Conservation (phyloP, 2,113 vertebrate genomes). For the Zeus faber region DNA sequence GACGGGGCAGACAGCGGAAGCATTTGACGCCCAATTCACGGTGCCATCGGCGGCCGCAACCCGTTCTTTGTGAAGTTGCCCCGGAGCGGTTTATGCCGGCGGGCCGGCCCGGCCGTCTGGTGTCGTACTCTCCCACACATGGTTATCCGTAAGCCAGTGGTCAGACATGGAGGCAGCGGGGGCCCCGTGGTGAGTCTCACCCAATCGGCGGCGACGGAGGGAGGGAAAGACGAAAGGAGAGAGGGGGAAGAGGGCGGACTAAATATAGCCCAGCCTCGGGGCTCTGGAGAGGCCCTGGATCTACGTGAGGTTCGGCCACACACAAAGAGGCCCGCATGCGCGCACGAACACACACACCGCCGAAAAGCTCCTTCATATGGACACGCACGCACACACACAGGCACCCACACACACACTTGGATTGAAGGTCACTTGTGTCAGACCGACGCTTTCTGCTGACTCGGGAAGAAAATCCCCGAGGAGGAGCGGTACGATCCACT, state of each 20-base stretch:
- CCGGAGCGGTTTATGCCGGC: slow-evolving; percentile 38
- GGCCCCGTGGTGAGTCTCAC: slow-evolving; percentile 62
- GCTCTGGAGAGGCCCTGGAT: slow-evolving; percentile 46
- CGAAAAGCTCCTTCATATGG: too few relatives aligned
- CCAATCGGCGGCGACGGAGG: slow-evolving; percentile 47
- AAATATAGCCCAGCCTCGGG: slow-evolving; percentile 59
- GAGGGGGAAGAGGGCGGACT: slow-evolving; percentile 38
- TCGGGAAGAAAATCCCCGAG: slow-evolving; percentile 22
- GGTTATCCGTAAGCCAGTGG: slow-evolving; percentile 60
- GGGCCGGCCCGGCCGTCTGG: too few relatives aligned
- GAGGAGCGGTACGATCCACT: background rate
- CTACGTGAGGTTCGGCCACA: slow-evolving; percentile 48
- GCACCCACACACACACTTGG: slow-evolving; percentile 13
- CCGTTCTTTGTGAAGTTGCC: background rate
- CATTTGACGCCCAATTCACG: too few relatives aligned
- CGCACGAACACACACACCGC: slow-evolving; percentile 6
- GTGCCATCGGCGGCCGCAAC: background rate
- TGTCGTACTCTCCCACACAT: slow-evolving; percentile 61
- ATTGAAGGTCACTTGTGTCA: slow-evolving; percentile 36
- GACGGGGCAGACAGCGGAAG: too few relatives aligned
- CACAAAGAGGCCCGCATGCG: slow-evolving; percentile 10
- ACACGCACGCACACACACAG: background rate
- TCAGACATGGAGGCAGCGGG: slow-evolving; percentile 63
- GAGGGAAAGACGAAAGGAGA: slow-evolving; percentile 1
- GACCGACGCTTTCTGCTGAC: slow-evolving; percentile 29